phyloP scores from a whole-genome alignment of 2,113 vertebrate species.

The Gavialis gangeticus region DNA sequence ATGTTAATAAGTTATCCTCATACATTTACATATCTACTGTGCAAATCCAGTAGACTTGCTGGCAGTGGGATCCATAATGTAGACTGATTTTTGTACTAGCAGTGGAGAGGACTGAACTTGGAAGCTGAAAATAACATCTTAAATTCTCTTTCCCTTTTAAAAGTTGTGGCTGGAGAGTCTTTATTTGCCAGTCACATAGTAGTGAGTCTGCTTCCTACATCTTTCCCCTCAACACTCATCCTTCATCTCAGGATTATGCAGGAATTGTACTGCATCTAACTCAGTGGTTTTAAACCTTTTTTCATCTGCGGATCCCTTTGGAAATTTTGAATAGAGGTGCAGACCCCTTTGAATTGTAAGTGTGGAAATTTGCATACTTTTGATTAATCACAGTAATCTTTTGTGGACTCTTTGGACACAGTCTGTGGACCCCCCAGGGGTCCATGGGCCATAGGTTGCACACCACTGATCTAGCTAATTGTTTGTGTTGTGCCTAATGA shows the following conservation, averaged over 20 bases:
- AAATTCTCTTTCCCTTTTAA: rapidly evolving
- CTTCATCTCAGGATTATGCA: no score
- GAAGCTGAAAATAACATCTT: rapidly evolving
- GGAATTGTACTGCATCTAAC: background rate
- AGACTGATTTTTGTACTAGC: background rate
- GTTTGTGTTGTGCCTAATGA: background rate
- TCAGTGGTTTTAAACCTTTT: no score
- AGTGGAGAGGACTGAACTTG: background rate
- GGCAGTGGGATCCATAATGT: background rate
- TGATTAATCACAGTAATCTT: no score
- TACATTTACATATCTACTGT: rapidly evolving
- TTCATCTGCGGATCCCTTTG: no score
- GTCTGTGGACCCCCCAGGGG: no score
- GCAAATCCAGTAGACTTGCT: background rate
- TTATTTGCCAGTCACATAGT: background rate
- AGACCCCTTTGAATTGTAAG: no score
- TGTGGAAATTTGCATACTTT: no score
- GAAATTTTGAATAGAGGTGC: no score
- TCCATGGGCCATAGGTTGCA: no score
- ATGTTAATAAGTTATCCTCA: background rate
- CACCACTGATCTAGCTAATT: background rate
- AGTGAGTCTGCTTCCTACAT: background rate
- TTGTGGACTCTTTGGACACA: no score
- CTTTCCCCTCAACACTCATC: background rate
- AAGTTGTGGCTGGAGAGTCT: background rate